Evolutionary conservation across 2,797 vertebrate genomes (phyloP), one percentile per base, ranked within the genome.

Genomic region (Pipistrellus nathusii): DNA sequence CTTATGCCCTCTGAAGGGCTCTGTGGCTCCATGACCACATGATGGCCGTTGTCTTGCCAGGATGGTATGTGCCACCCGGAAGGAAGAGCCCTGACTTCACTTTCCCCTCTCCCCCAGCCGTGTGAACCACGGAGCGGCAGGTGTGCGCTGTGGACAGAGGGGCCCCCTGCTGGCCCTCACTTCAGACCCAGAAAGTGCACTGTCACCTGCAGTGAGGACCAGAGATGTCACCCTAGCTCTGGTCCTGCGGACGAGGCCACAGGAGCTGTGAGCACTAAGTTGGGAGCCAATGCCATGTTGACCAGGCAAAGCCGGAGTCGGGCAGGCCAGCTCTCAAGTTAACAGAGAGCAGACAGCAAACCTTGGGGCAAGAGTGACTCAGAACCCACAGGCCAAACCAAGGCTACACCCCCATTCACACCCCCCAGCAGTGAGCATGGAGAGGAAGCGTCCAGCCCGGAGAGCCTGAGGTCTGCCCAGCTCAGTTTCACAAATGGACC

Each of bases 401-500:
- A 66, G 10, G 18, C 51, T 38, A n/a, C 12, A 10, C 5, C 20
- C 53, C 20, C 53, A 23, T 9, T 23, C 53, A 55, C 21, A 55
- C 53, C 8, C 53, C 85, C 30, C 12, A 6, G n/a, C 35, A 1
- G 23, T 2, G 27, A 18, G 69, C 64, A 15, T 1, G 0, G 0
- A 23, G 14, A 35, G 53, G n/a, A 41, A 21, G 12, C 0, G 1
- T 3, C 48, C 2, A 0, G 10, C 6, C 30, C 71, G 2, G 9
- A 25, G 51, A 17, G 7, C 8, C 8, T 0, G 18, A 32, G 13
- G 21, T 25, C 18, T 4, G 15, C 17, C 46, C 35, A 10, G 14
- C 53, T 8, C 55, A 1, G 35, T 17, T 32, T n/a, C 20, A 1
- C 73, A 25, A 0, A 13, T 1, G 5, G 53, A 30, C 46, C 23